Evolutionary conservation across 2,888 invertebrate species (phyloP).

Genomic region (Branchipolynoe longqiensis): DNA sequence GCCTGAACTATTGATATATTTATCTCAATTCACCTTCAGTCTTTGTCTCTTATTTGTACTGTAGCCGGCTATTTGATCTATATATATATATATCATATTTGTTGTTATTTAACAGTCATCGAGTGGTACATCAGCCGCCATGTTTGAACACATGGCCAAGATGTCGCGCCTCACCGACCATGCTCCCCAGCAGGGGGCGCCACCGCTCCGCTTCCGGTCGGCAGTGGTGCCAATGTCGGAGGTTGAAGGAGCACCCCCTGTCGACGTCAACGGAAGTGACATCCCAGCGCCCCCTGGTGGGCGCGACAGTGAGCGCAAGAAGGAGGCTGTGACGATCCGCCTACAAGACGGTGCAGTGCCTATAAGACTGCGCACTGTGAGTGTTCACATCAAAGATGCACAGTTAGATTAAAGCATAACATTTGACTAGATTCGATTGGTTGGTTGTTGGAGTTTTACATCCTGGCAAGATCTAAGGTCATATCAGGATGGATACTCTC

Average conservation of each 20-base stretch:
- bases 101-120: not conserved
- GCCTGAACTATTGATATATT: too few species aligned
- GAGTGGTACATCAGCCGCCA: slow-evolving; percentile 35
- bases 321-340: not conserved
- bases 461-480: too few species aligned
- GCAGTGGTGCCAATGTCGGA: slow-evolving; percentile 53
- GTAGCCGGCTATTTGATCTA: too few species aligned
- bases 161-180: slow-evolving; percentile 50
- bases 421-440: too few species aligned
- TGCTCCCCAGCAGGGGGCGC: not conserved
- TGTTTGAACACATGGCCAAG: slow-evolving; percentile 59
- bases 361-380: slow-evolving; percentile 52
- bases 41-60: too few species aligned
- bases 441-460: too few species aligned
- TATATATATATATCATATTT: not conserved
- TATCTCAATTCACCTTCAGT: too few species aligned
- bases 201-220: slow-evolving; percentile 41
- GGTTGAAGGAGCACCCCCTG: not conserved
- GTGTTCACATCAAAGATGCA: too few species aligned
- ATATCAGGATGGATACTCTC: too few species aligned
- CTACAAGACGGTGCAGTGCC: slow-evolving; percentile 9
- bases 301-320: not conserved
- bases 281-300: not conserved
- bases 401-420: too few species aligned
- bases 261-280: slow-evolving; percentile 26